These are phyloP conservation scores for Hydrochoerus hydrochaeris DNA, from an alignment of 2,113 vertebrate genomes.

Conservation along the genomic window DNA sequence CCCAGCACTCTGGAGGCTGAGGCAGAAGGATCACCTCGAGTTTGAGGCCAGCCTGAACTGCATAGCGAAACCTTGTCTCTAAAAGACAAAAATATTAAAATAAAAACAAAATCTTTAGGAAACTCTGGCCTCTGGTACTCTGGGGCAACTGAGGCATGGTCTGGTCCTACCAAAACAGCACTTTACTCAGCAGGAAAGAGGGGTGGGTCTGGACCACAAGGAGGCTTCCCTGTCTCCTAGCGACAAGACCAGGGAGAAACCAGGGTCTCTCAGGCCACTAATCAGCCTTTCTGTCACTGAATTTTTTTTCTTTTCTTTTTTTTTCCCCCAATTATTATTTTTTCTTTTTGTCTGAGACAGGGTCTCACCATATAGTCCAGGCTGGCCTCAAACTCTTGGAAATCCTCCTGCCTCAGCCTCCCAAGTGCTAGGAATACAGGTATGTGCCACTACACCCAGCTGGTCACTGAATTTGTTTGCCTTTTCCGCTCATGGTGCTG, in stretches of 20 bases:
- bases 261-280: neutral
- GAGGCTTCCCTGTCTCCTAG: neutral
- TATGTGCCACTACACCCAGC: neutral
- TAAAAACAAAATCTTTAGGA: neutral
- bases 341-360: too few relatives aligned
- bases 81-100: too few relatives aligned
- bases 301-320: neutral
- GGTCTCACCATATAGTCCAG: too few relatives aligned
- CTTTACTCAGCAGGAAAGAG: neutral
- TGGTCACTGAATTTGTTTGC: neutral
- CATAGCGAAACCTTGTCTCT: too few relatives aligned
- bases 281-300: neutral
- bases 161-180: neutral
- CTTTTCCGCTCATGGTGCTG: conserved; percentile 11
- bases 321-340: too few relatives aligned
- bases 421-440: too few relatives aligned
- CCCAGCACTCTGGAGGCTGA: too few relatives aligned
- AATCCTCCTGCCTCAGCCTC: too few relatives aligned
- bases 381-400: too few relatives aligned
- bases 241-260: neutral
- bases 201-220: neutral
- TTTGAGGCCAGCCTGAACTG: too few relatives aligned
- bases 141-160: neutral
- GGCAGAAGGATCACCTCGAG: too few relatives aligned
- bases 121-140: neutral